Evolutionary conservation across 1,140 invertebrate species (phyloP).

Genomic region (Drosophila tsacasi): DNA sequence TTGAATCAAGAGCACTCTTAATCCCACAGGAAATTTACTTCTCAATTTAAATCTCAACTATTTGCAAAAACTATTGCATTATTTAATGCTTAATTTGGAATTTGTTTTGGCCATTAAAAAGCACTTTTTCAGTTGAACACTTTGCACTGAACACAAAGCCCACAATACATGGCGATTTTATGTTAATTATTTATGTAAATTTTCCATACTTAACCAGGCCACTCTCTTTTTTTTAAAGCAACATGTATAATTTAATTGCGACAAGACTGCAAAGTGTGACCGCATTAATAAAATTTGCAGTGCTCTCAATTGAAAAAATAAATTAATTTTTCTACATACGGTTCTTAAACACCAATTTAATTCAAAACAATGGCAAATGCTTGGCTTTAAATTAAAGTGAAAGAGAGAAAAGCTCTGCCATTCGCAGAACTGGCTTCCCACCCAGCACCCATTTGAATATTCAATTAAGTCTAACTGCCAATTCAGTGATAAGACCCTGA

Average conservation of each 20-base stretch:
- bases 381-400: slow-evolving; percentile 17
- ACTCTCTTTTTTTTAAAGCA: slow-evolving; percentile 13
- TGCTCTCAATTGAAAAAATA: slow-evolving; percentile 46
- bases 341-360: slow-evolving; percentile 27
- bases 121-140: slow-evolving; percentile 33
- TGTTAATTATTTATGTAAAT: slow-evolving; percentile 59
- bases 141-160: slow-evolving; percentile 4
- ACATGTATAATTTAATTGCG: slow-evolving; percentile 44
- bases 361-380: slow-evolving; percentile 5
- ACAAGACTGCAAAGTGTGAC: slow-evolving; percentile 40
- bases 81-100: slow-evolving; percentile 14
- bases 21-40: neutral
- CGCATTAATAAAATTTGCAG: slow-evolving; percentile 34
- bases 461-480: slow-evolving; percentile 74
- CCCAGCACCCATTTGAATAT: slow-evolving; percentile 64
- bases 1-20: slow-evolving; percentile 9
- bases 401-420: slow-evolving; percentile 4
- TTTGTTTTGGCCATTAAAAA: slow-evolving; percentile 22
- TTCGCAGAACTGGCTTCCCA: slow-evolving; percentile 18
- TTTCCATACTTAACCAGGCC: slow-evolving; percentile 34
- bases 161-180: slow-evolving; percentile 28
- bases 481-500: slow-evolving; percentile 65
- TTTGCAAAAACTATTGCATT: slow-evolving; percentile 21
- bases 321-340: slow-evolving; percentile 10
- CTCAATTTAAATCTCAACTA: neutral